A percentile compares a stretch with the other conserved stretches of the same genome.
phyloP scores from a whole-genome alignment of 2,888 invertebrate genomes.

The Caenorhabditis imperialis region DNA sequence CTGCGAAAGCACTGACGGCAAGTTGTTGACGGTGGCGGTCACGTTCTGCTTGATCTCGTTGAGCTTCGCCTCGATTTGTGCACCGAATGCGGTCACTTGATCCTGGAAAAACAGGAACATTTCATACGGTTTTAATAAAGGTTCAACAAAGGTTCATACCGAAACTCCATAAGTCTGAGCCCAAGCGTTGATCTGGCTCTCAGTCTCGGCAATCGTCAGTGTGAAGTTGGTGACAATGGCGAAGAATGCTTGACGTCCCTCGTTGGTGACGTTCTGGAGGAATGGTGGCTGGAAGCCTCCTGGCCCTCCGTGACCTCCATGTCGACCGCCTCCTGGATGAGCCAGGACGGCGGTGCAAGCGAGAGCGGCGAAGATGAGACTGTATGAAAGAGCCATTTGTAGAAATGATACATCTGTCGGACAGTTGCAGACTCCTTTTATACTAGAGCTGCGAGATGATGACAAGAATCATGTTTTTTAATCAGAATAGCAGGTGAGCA shows the following conservation, averaged over 20 bases:
- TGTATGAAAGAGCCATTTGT: conserved; percentile 37
- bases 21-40: conserved; percentile 31
- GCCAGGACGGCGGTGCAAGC: conserved; percentile 21
- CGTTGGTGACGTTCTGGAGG: conserved; percentile 39
- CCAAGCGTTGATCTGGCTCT: conserved; percentile 26
- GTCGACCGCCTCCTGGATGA: conserved; percentile 26
- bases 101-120: conserved; percentile 34
- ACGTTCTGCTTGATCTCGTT: conserved; percentile 45
- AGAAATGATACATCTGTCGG: conserved; percentile 21
- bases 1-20: conserved; percentile 29
- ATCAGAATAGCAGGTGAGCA: conserved; percentile 35
- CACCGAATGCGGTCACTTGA: conserved; percentile 24
- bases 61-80: conserved; percentile 29
- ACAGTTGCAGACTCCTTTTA: conserved; percentile 10
- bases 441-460: conserved; percentile 16
- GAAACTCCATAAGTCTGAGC: conserved; percentile 42
- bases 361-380: conserved; percentile 30
- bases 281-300: conserved; percentile 25
- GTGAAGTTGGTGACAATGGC: conserved; percentile 28
- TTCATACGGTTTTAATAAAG: neutral
- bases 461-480: conserved; percentile 43
- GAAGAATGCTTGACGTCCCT: conserved; percentile 43
- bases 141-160: conserved; percentile 6
- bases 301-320: conserved; percentile 16
- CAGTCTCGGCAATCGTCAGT: conserved; percentile 31